phyloP scores from a whole-genome alignment of 1,140 invertebrate species.

The Plectrocnemia conspersa region DNA sequence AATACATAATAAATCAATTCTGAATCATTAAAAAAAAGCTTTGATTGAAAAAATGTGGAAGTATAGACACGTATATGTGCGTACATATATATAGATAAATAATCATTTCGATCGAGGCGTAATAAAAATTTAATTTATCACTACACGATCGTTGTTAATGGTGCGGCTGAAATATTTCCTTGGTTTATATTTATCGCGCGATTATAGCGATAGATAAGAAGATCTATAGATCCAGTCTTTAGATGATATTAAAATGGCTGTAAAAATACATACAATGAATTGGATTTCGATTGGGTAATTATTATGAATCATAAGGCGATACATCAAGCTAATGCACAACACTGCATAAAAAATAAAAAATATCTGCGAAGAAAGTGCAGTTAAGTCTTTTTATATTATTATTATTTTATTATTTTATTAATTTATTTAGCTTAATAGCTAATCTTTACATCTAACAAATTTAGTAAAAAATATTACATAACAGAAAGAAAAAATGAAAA shows the following conservation, averaged over 20 bases:
- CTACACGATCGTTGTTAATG: slow-evolving; percentile 13
- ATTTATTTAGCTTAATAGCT: no score
- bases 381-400: no score
- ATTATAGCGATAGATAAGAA: not conserved
- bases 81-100: slow-evolving; percentile 4
- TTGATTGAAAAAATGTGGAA: no score
- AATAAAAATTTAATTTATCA: slow-evolving; percentile 23
- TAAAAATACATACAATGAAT: slow-evolving; percentile 6
- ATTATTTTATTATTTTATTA: no score
- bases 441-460: no score
- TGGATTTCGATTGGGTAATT: no score
- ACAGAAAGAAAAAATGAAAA: no score
- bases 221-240: not conserved
- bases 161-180: slow-evolving; percentile 12
- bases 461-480: no score
- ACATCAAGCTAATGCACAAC: no score
- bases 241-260: slow-evolving; percentile 6
- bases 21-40: slow-evolving; percentile 20
- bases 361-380: no score
- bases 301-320: no score
- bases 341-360: no score
- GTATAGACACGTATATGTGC: not conserved
- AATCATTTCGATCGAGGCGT: slow-evolving; percentile 23
- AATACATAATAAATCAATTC: slow-evolving; percentile 25
- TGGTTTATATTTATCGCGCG: slow-evolving; percentile 7